Base-by-base conservation (phyloP, 2,113 vertebrate genomes). In the Cervus canadensis region DNA sequence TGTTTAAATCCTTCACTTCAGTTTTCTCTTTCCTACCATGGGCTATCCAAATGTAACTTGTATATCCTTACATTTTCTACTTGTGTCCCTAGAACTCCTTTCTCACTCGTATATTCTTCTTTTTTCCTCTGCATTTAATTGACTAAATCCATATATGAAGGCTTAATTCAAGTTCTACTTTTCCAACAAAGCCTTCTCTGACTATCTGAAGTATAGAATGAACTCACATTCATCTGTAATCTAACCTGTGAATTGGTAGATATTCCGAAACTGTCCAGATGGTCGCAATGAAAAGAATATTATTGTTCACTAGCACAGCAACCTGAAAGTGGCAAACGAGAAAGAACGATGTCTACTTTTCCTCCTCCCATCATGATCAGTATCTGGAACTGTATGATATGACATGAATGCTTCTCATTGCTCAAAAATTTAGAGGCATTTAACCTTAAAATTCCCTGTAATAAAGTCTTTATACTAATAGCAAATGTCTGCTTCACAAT, bases 381-480 rank as follows among this genome's bases (percentile, higher is more conserved):
- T 26, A 43, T 23, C 28, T 87, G 21, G n/a, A 78, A 52, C 62
- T 62, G 7, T 21, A 64, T 52, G 33, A 59, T 50, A 85, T 9
- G 87, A 92, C 74, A 74, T 76, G 92, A 92, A 94, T 94, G 88
- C 23, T 92, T 95, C 85, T 91, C 86, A 92, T 81, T 62, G n/a
- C 83, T 94, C 89, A 79, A 95, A 94, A 54, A 43, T 90, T 96
- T 97, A 95, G 95, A 98, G 74, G 87, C 85, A 52, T 94, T 97
- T 95, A 91, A 89, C 86, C 78, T 95, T 67, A 97, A 79, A 98
- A 97, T 94, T 97, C 96, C 93, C 95, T 81, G 71, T 48, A 93
- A 96, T 96, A 97, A 98, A 97, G 97, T 98, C 97, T 98, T 98
- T 97, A 98, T 98, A 97, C 91, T 91, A 97, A 97, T 89, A 97